phyloP scores from a whole-genome alignment of 2,797 vertebrate genomes.

The Enteromius radiatus region DNA sequence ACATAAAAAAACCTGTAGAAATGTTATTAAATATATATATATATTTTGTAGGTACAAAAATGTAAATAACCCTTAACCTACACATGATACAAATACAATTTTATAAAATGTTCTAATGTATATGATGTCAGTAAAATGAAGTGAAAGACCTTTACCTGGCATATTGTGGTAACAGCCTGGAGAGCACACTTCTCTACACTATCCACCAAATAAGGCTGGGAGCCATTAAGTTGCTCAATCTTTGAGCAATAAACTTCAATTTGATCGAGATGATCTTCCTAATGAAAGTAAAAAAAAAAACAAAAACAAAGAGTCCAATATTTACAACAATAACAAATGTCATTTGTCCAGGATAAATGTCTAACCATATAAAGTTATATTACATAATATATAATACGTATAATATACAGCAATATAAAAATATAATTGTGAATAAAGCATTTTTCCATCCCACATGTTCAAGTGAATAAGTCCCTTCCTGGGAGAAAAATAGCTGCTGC shows the following conservation, averaged over 20 bases:
- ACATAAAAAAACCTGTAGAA: too few relatives aligned
- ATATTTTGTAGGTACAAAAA: neutral
- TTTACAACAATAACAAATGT: too few relatives aligned
- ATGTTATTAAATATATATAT: too few relatives aligned
- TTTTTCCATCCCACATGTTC: too few relatives aligned
- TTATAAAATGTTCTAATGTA: neutral
- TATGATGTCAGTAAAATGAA: neutral
- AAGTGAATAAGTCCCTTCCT: too few relatives aligned
- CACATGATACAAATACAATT: neutral
- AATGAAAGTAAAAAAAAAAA: neutral
- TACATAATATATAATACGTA: too few relatives aligned
- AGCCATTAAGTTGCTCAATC: neutral
- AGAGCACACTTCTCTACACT: slow-evolving; percentile 84
- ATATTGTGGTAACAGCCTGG: slow-evolving; percentile 83
- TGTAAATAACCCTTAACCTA: neutral
- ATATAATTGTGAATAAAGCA: too few relatives aligned
- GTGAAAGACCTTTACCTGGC: slow-evolving; percentile 79
- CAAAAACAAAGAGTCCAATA: too few relatives aligned
- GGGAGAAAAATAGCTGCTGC: too few relatives aligned
- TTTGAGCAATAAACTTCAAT: slow-evolving; percentile 80
- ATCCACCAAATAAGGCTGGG: slow-evolving; percentile 69
- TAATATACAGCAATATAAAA: too few relatives aligned
- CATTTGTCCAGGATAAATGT: neutral
- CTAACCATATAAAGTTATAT: too few relatives aligned
- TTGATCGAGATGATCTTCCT: slow-evolving; percentile 80